Evolutionary conservation across 1,140 invertebrate genomes (phyloP), one percentile per base, ranked within the genome.

Genomic region (Pseudomyrmex flavicornis): DNA sequence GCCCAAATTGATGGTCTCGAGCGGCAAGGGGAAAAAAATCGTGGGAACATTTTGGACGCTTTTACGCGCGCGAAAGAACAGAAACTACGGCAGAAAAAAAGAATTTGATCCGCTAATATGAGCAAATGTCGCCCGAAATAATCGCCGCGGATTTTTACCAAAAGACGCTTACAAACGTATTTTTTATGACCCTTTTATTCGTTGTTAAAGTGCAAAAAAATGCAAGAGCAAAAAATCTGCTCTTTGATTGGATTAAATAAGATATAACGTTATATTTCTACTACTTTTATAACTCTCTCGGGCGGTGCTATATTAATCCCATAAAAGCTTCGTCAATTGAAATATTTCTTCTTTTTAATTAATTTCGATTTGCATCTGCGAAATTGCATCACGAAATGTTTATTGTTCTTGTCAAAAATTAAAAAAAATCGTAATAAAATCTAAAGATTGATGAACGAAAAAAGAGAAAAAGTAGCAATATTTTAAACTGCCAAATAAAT

Each of bases 131-230:
- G 66, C 15, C 44, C 65, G 17, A 80, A 65, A 80, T 72, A 83
- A 83, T 56, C 82, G 83, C 85, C 73, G 73, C 68, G 83, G 82
- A 85, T 88, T 88, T 88, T 85, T 77, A 83, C 58, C 68, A 77
- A 88, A 59, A 88, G 85, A 90, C 73, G 88, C 88, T 89, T 89
- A 88, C 82, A 79, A 88, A 77, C 83, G 88, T 90, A 90, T 90
- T 90, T 90, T 90, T 90, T 90, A 90, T 89, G 88, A 83, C 79
- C 75, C 77, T 88, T 90, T 89, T 87, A 83, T 88, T 75, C 74
- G 87, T 76, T 86, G 83, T 63, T 58, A 54, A 56, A 62, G 73
- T 44, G 84, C 69, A 65, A 87, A 52, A 46, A 46, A 54, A 62
- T 82, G 80, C 54, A 61, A 54, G 73, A 62, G 73, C 84, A 54